These are phyloP conservation scores for Poeciliopsis turneri DNA, from an alignment of 2,797 vertebrate genomes.

Conservation along the genomic window DNA sequence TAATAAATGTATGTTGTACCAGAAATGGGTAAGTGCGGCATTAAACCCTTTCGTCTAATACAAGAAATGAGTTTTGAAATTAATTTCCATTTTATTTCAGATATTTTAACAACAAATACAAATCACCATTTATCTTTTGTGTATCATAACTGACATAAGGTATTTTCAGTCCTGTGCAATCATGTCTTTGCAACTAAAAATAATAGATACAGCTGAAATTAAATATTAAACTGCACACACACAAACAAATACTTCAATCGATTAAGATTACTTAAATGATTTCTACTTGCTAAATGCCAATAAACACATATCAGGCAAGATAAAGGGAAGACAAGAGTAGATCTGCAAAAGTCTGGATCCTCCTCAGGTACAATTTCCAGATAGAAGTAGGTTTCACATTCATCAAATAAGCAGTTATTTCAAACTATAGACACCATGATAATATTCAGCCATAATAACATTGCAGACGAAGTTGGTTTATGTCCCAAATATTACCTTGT, in stretches of 20 bases:
- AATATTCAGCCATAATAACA: background rate
- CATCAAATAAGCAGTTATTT: too few species aligned
- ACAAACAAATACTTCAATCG: too few species aligned
- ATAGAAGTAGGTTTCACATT: too few species aligned
- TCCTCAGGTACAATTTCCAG: too few species aligned
- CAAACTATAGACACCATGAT: too few species aligned
- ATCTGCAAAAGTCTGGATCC: background rate
- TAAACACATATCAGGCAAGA: background rate
- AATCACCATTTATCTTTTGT: background rate
- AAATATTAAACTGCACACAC: background rate
- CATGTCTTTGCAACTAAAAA: background rate
- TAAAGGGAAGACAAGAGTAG: background rate
- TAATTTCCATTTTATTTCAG: background rate
- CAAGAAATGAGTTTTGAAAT: background rate
- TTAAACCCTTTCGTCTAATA: background rate
- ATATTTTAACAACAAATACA: background rate
- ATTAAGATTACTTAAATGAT: too few species aligned
- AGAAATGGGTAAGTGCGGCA: slow-evolving; percentile 19
- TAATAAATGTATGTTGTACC: slow-evolving; percentile 16
- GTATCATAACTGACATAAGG: background rate
- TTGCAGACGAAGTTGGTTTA: background rate
- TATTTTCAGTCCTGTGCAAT: background rate
- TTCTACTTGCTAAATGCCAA: background rate
- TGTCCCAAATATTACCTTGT: background rate
- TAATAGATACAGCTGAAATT: background rate